Conservation (phyloP, 2,797 vertebrate species). For the Lagorchestes hirsutus region DNA sequence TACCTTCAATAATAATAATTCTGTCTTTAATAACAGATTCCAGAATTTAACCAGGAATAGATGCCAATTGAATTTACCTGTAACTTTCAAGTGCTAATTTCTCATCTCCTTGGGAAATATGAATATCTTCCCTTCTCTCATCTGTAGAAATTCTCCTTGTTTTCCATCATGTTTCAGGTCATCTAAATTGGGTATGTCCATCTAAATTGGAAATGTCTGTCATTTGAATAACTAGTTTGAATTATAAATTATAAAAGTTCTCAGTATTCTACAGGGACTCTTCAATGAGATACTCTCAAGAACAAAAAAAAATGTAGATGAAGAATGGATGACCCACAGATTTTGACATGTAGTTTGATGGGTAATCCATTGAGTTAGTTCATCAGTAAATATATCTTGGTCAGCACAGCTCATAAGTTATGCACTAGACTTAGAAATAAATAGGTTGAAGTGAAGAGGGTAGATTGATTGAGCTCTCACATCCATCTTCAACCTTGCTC, state of each 20-base stretch:
- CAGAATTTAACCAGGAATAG: neutral
- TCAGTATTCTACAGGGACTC: neutral
- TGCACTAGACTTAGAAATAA: neutral
- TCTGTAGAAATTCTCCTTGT: neutral
- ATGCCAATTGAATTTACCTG: neutral
- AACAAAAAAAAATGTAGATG: neutral
- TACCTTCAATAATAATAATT: neutral
- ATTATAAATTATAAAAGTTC: neutral
- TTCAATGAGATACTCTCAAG: neutral
- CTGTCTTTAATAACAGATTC: neutral
- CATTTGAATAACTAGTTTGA: neutral
- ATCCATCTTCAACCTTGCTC: neutral
- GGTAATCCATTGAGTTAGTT: neutral
- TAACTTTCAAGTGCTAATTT: neutral
- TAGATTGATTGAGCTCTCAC: neutral
- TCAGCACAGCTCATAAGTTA: neutral
- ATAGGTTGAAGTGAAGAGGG: neutral
- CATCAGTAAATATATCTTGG: neutral
- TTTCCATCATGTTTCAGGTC: neutral
- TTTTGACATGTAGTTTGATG: neutral
- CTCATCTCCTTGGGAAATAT: neutral
- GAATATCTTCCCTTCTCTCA: neutral
- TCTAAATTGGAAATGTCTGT: neutral
- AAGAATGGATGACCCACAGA: neutral
- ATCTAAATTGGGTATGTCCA: neutral